These are phyloP conservation scores for Dexiosoma caninum DNA, from an alignment of 2,888 invertebrate genomes.

Conservation along the genomic window DNA sequence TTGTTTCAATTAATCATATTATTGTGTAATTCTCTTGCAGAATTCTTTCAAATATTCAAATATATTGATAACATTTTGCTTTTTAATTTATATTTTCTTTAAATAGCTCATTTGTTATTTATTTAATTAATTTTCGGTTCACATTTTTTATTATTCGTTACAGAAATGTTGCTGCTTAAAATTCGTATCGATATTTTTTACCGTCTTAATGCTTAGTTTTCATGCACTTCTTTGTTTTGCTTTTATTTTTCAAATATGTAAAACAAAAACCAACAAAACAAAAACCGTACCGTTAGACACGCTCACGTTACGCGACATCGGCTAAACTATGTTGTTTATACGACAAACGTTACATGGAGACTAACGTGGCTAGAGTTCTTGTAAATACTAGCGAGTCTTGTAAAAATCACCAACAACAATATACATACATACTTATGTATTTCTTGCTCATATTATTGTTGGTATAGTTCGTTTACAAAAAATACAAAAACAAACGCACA, in stretches of 20 bases:
- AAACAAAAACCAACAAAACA: constrained; percentile 47
- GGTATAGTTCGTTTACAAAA: constrained; percentile 28
- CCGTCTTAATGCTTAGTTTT: constrained; percentile 9
- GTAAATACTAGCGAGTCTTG: constrained; percentile 63
- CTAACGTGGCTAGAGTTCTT: constrained; percentile 66
- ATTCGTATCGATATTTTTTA: constrained; percentile 30
- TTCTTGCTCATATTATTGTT: constrained; percentile 11
- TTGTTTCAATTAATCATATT: neutral
- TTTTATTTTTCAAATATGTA: constrained; percentile 29
- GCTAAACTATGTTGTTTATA: constrained; percentile 68
- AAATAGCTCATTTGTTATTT: neutral
- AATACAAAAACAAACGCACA: constrained; percentile 20
- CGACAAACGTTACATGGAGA: constrained; percentile 72
- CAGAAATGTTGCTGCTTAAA: constrained; percentile 18
- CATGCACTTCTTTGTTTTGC: constrained; percentile 21
- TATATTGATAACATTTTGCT: constrained; percentile 8
- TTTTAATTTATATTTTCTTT: neutral
- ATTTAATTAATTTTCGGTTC: constrained; percentile 1
- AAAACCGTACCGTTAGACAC: constrained; percentile 56
- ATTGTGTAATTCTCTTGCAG: constrained; percentile 6
- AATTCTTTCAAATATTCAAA: neutral
- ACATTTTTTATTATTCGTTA: constrained; percentile 15
- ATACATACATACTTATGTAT: too few species aligned
- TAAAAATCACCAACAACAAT: constrained; percentile 53
- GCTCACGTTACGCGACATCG: constrained; percentile 55